Percentiles rank a stretch among this genome's conserved stretches.
These are phyloP conservation scores for Rambutsinella grinnellia DNA, from an alignment of 2,888 invertebrate species.

Conservation along the genomic window DNA sequence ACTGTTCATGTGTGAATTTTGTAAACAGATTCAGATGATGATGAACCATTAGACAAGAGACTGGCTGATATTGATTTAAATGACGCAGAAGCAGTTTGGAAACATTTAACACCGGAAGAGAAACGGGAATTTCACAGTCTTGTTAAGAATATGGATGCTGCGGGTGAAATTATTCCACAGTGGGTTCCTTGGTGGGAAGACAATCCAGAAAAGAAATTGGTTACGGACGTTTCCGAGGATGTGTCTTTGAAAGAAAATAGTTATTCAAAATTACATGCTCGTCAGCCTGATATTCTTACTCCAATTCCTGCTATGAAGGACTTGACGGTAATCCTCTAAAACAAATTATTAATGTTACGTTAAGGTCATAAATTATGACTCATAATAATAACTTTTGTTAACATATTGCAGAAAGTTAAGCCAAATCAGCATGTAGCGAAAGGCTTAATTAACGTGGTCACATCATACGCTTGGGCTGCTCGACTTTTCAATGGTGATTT, in stretches of 20 bases:
- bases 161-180: conserved; percentile 46
- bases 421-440: conserved; percentile 52
- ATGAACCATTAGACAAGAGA: conserved; percentile 59
- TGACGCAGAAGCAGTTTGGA: conserved; percentile 63
- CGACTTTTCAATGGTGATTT: conserved; percentile 54
- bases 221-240: conserved; percentile 33
- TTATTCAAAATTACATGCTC: background rate
- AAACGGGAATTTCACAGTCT: conserved; percentile 59
- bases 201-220: conserved; percentile 33
- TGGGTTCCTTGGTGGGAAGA: conserved; percentile 60
- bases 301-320: conserved; percentile 47
- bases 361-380: background rate
- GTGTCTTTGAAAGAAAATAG: background rate
- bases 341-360: conserved; percentile 3
- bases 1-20: background rate
- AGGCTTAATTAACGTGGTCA: conserved; percentile 52
- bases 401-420: conserved; percentile 41
- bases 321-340: conserved; percentile 58
- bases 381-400: too few relatives aligned
- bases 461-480: conserved; percentile 49
- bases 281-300: conserved; percentile 44
- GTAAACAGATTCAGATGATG: conserved; percentile 64
- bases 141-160: conserved; percentile 21
- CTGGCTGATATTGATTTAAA: conserved; percentile 60
- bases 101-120: conserved; percentile 60